A percentile compares a stretch with the other conserved stretches of the same genome.
phyloP scores from a whole-genome alignment of 2,888 invertebrate species.

The Sarcophaga caerulescens region DNA sequence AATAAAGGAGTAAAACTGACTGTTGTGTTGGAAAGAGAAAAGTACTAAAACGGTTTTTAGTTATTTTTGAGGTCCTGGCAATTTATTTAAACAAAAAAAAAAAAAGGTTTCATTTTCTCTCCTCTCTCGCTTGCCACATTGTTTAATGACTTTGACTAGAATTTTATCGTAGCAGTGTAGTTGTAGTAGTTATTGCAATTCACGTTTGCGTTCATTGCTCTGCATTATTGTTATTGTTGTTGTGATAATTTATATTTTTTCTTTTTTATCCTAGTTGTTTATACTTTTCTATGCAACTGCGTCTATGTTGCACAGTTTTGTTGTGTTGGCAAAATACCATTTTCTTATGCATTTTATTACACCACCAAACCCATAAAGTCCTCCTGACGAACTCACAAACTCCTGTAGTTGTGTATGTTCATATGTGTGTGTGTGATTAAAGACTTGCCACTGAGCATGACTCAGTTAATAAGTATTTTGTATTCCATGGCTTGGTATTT shows the following conservation, averaged over 20 bases:
- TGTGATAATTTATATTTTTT: constrained; percentile 39
- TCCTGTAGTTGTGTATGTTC: background rate
- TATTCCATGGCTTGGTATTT: constrained; percentile 4
- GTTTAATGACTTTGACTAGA: background rate
- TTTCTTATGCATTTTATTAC: constrained; percentile 53
- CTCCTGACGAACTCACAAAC: background rate
- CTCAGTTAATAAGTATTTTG: constrained; percentile 10
- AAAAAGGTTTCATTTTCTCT: background rate
- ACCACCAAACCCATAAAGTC: background rate
- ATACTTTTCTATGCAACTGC: background rate
- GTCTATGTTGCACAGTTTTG: background rate
- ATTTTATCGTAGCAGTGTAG: background rate
- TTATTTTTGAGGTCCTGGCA: constrained; percentile 31
- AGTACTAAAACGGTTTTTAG: background rate
- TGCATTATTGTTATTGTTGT: constrained; percentile 26
- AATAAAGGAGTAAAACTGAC: background rate
- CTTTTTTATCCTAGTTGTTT: background rate
- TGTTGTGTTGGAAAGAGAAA: background rate
- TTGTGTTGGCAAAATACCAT: constrained; percentile 22
- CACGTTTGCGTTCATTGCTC: background rate
- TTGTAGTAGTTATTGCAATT: background rate
- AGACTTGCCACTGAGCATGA: background rate
- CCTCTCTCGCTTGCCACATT: background rate
- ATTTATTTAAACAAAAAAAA: background rate
- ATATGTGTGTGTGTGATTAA: background rate